phyloP scores from a whole-genome alignment of 2,113 vertebrate genomes.

The Podarcis raffonei region DNA sequence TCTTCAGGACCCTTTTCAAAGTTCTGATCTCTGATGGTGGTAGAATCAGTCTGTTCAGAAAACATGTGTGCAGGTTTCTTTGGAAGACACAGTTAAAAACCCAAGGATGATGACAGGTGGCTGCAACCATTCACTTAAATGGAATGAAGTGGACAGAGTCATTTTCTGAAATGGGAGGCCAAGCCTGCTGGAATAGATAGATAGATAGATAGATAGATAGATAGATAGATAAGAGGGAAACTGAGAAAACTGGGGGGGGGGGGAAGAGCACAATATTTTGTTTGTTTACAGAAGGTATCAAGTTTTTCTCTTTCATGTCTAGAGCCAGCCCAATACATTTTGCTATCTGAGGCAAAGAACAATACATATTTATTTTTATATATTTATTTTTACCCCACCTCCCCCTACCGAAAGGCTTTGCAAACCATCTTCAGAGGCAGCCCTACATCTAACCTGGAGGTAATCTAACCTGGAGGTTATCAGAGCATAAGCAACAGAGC shows the following conservation, averaged over 20 bases:
- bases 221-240: not conserved
- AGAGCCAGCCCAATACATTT: not conserved
- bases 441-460: no score
- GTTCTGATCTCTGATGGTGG: not conserved
- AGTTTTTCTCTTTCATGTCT: not conserved
- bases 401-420: no score
- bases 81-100: not conserved
- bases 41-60: not conserved
- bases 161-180: not conserved
- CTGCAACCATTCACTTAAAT: not conserved
- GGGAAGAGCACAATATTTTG: not conserved
- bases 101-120: not conserved
- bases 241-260: not conserved
- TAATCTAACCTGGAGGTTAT: no score
- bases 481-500: no score
- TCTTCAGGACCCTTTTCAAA: constrained; percentile 53
- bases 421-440: no score
- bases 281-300: not conserved
- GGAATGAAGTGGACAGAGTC: not conserved
- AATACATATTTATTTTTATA: no score
- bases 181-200: not conserved
- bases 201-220: no score
- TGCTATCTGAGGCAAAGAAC: not conserved
- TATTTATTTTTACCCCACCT: no score
- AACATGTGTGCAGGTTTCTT: not conserved